phyloP scores from a whole-genome alignment of 1,140 invertebrate genomes.

The Copidosoma floridanum region DNA sequence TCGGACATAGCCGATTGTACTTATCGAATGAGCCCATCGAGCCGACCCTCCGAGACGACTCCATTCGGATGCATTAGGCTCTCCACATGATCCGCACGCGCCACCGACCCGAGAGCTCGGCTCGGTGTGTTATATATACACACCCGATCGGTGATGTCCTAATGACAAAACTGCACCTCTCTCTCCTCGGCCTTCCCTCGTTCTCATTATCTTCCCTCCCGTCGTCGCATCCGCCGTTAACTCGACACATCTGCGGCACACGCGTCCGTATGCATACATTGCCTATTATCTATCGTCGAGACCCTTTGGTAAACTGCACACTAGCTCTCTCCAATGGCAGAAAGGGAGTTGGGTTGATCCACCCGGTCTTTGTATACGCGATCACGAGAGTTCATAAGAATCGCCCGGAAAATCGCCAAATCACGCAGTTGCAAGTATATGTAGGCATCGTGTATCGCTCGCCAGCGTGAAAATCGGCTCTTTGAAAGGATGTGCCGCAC shows the following conservation, averaged over 20 bases:
- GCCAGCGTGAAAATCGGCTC: conserved; percentile 5
- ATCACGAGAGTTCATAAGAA: conserved; percentile 8
- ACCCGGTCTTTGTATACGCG: background rate
- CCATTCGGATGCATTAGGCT: conserved; percentile 12
- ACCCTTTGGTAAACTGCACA: conserved; percentile 31
- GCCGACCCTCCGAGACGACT: conserved; percentile 2
- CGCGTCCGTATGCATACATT: conserved; percentile 29
- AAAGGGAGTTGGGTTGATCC: no score
- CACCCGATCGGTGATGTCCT: no score
- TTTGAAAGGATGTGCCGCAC: conserved; percentile 8
- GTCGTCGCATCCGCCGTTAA: conserved; percentile 14
- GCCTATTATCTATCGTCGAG: conserved; percentile 1
- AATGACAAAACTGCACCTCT: conserved; percentile 48
- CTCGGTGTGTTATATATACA: no score
- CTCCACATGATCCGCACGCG: no score
- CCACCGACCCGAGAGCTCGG: no score
- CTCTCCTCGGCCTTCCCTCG: conserved; percentile 11
- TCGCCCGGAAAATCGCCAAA: background rate
- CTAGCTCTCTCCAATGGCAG: no score
- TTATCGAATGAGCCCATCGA: conserved; percentile 8
- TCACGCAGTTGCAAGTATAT: background rate
- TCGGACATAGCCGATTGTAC: conserved; percentile 27
- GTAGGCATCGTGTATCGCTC: background rate
- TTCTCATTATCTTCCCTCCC: conserved; percentile 2
- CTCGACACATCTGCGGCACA: conserved; percentile 25